Percentiles rank a stretch among this genome's conserved stretches.
Conservation (phyloP, 2,888 invertebrate genomes). For the Coleophora flavipennella region DNA sequence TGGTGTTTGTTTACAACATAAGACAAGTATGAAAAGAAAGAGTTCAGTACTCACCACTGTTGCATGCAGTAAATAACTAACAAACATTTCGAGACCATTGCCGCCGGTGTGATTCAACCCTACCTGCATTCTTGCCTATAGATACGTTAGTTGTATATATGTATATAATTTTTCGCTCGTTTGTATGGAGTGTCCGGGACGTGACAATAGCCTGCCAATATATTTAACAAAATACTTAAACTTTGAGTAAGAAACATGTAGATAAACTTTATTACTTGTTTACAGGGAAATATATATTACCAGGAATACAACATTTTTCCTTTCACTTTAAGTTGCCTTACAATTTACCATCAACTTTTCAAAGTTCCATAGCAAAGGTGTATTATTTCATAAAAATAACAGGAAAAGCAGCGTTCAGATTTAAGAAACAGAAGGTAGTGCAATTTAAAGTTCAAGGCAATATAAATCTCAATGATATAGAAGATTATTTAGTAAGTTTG, state of each 20-base stretch:
- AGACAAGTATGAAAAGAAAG: no score
- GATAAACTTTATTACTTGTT: conserved; percentile 2
- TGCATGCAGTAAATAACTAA: no score
- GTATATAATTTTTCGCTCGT: no score
- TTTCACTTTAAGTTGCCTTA: conserved; percentile 50
- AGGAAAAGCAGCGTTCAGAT: conserved; percentile 34
- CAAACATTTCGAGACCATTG: no score
- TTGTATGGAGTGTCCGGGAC: no score
- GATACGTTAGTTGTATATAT: no score
- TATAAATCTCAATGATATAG: conserved; percentile 41
- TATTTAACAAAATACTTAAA: not conserved
- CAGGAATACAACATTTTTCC: conserved; percentile 41
- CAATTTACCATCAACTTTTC: conserved; percentile 49
- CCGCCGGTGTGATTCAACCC: no score
- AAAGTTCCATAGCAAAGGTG: conserved; percentile 46
- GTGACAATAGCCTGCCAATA: not conserved
- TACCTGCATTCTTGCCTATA: no score
- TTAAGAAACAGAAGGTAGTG: conserved; percentile 25
- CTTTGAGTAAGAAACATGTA: not conserved
- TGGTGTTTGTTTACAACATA: no score
- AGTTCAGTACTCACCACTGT: no score
- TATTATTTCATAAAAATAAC: conserved; percentile 42
- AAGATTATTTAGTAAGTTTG: conserved; percentile 36
- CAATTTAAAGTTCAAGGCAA: conserved; percentile 38
- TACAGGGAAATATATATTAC: conserved; percentile 35